Conservation (phyloP, 1,140 invertebrate species). For the Pseudoatta argentina region DNA sequence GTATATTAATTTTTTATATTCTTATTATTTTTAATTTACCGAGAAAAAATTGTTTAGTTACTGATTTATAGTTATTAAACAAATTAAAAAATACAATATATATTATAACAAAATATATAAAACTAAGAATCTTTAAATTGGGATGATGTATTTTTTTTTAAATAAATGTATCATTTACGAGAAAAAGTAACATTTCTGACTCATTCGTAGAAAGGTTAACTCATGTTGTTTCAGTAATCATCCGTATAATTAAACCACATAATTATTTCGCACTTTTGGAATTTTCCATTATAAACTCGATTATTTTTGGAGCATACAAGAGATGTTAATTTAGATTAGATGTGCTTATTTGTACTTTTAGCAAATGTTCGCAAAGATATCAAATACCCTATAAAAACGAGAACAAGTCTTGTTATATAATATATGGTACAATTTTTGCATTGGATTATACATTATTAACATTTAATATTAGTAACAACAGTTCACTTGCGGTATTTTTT, state of each 20-base stretch:
- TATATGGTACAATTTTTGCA: background rate
- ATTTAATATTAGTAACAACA: background rate
- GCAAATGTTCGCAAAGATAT: background rate
- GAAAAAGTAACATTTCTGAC: background rate
- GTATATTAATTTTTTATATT: background rate
- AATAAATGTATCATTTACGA: background rate
- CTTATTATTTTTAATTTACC: background rate
- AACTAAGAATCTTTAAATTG: background rate
- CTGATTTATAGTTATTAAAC: background rate
- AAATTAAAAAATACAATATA: background rate
- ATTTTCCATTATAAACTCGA: background rate
- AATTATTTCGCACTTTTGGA: background rate
- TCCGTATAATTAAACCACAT: background rate
- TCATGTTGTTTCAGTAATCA: conserved; percentile 16
- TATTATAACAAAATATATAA: background rate
- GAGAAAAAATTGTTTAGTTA: background rate
- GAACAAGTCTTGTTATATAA: background rate
- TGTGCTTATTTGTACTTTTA: conserved; percentile 1
- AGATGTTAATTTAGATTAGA: background rate
- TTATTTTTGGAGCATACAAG: background rate
- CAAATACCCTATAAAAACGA: background rate
- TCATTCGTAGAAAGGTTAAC: background rate
- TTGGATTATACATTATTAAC: background rate
- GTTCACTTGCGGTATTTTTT: background rate
- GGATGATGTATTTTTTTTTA: background rate